Base-by-base conservation (phyloP, 2,888 invertebrate genomes). In the Gryllus longicercus region DNA sequence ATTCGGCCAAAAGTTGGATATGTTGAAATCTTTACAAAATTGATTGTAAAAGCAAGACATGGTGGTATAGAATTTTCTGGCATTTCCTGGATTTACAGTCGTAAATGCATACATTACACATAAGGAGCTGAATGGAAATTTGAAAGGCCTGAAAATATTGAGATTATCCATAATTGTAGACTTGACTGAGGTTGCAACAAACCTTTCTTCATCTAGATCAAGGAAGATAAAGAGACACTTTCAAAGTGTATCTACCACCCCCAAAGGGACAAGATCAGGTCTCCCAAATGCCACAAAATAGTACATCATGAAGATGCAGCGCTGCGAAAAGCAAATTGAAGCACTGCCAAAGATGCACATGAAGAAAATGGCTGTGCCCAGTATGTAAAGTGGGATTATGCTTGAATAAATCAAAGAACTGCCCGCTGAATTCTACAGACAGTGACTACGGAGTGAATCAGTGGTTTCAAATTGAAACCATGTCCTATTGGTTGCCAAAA, bases 1-100 rank as follows among this genome's bases (percentile, higher is more conserved):
- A 85, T 83, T 82, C 80, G 85, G 85, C 10, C 85, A 86, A 82
- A 84, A 85, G 82, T 82, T 83, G 63, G 85, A 86, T 79, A 83
- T 83, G 84, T 79, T 84, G 21, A 84, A 84, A 82, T 81, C 75
- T 81, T 21, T 86, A 86, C 81, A 84, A 84, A 78, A 82, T 84
- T 49, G 83, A 85, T 79, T 77, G 85, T 74, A 85, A 85, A 82
- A 84, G 83, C 25, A 83, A 83, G 81, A 86, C 85, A 83, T 85
- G 85, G 85, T 86, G 85, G 83, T 84, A 84, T 79, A 75, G 83
- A 38, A 83, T 84, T 74, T 83, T 84, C 77, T 85, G 83, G 81
- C 83, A 85, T 81, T 84, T 85, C 79, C 63, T 84, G 18, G 84
- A 84, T 81, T 83, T 21, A 78, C 81, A 78, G 81, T 85, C 18